Evolutionary conservation across 37 sponge, comb jelly and placozoan species (phyloP), one percentile per base, ranked within the genome.

Genomic region (Bolinopsis microptera): DNA sequence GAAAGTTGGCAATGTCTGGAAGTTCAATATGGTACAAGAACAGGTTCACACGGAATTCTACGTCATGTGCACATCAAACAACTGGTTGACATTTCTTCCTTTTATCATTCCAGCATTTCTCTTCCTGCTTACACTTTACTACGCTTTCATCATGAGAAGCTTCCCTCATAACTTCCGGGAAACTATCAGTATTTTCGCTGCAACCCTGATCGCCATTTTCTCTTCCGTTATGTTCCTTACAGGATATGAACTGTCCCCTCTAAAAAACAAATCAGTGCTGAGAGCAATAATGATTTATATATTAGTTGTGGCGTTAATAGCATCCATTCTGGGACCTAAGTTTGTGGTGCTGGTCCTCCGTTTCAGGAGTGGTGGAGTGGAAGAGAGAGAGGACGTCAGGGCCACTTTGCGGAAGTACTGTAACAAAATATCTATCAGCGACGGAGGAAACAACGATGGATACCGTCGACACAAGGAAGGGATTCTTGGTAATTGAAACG

Each of bases 141-240:
- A 39, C 28, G 90, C 90, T 21, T 86, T 86, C 61, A n/a, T 86
- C 41, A 86, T 86, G 90, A 28, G 90, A 48, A 86, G 26, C 34
- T 86, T 86, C 61, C 90, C 90, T 28, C 90, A 86, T 25, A 86
- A 86, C 61, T 86, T 86, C 61, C 41, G 90, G 90, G 90, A 86
- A 26, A 86, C 90, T 0, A 86, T 48, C 26, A 86, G 35, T 34
- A 86, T 86, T 3, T 86, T 86, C 61, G 90, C 90, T 21, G 41
- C 90, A n/a, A 86, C 90, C 90, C 90, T 86, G 48, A 86, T 86
- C 26, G 41, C 35, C 28, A 35, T 86, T 27, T 41, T 35, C 61
- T 86, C 90, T 9, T 0, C 48, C 0, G 90, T 27, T 1, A 86
- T 86, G 90, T 86, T 86, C 26, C 27, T 86, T 35, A 86, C 90